Percentiles rank a stretch among this genome's conserved stretches.
Evolutionary conservation across 2,797 vertebrate genomes (phyloP).

Genomic region (Lacerta agilis): DNA sequence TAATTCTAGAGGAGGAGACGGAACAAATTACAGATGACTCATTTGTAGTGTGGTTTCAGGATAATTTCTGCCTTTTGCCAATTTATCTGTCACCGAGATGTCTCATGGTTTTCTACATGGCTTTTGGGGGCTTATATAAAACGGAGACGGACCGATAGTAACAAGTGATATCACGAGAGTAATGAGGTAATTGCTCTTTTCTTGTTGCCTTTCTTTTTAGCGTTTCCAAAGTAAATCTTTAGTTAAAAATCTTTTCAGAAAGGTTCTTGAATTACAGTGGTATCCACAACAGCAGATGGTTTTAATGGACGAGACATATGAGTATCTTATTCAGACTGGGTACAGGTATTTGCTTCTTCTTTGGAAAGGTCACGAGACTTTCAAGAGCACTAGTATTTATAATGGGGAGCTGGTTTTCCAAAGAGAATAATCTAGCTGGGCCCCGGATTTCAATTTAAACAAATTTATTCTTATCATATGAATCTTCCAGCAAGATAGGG

Average conservation of each 20-base stretch:
- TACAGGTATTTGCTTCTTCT: conserved; percentile 38
- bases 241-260: conserved; percentile 59
- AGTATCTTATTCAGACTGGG: conserved; percentile 32
- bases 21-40: conserved; percentile 22
- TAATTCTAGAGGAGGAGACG: conserved; percentile 55
- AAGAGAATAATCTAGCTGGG: neutral
- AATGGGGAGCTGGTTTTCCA: neutral
- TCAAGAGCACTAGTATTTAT: conserved; percentile 7
- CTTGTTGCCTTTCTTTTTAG: conserved; percentile 40
- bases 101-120: conserved; percentile 35
- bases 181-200: conserved; percentile 58
- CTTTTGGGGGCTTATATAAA: conserved; percentile 48
- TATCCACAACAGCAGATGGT: conserved; percentile 41
- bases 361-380: neutral
- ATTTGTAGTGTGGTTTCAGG: conserved; percentile 6
- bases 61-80: neutral
- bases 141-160: conserved; percentile 51
- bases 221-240: conserved; percentile 67
- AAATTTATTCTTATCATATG: neutral
- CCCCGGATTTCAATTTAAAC: neutral
- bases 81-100: conserved; percentile 35
- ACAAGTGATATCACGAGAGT: conserved; percentile 61
- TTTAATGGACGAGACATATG: conserved; percentile 54
- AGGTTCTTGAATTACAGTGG: conserved; percentile 44
- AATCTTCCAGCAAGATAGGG: neutral